Conservation (phyloP, 2,113 vertebrate species). For the Dicrurus megarhynchus region DNA sequence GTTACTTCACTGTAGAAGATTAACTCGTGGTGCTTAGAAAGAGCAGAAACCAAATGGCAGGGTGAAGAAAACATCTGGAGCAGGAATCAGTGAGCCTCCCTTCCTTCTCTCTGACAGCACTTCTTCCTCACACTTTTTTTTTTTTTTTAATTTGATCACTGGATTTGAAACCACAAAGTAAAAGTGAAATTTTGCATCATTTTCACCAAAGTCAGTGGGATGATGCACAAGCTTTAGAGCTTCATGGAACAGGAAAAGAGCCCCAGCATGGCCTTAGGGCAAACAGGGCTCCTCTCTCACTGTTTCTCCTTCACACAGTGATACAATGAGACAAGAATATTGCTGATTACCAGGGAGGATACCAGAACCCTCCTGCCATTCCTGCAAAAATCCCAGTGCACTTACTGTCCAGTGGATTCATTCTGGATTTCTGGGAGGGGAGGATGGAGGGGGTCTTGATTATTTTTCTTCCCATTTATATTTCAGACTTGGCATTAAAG, state of each 20-base stretch:
- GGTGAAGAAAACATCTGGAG: conserved; percentile 22
- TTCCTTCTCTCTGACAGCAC: not conserved
- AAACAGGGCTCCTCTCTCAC: not conserved
- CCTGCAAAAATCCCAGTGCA: not conserved
- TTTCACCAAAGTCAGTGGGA: not conserved
- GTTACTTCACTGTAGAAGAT: not conserved
- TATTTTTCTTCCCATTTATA: not conserved
- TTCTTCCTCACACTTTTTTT: not conserved
- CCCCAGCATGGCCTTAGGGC: not conserved
- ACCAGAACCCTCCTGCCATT: not conserved
- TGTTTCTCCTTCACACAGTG: not conserved
- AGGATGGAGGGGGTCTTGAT: accelerated
- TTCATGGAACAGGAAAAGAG: not conserved
- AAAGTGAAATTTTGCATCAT: not conserved
- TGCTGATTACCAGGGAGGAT: not conserved
- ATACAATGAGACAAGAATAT: not conserved
- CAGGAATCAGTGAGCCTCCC: not conserved
- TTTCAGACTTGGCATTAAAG: not conserved
- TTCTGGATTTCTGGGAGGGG: not conserved
- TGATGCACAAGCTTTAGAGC: accelerated
- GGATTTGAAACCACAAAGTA: not conserved
- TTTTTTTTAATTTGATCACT: not conserved
- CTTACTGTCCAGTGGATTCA: not conserved
- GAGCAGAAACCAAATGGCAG: not conserved
- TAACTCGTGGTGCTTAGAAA: not conserved